These are phyloP conservation scores for Kradibia gibbosae DNA, from an alignment of 1,140 invertebrate species.

Conservation along the genomic window DNA sequence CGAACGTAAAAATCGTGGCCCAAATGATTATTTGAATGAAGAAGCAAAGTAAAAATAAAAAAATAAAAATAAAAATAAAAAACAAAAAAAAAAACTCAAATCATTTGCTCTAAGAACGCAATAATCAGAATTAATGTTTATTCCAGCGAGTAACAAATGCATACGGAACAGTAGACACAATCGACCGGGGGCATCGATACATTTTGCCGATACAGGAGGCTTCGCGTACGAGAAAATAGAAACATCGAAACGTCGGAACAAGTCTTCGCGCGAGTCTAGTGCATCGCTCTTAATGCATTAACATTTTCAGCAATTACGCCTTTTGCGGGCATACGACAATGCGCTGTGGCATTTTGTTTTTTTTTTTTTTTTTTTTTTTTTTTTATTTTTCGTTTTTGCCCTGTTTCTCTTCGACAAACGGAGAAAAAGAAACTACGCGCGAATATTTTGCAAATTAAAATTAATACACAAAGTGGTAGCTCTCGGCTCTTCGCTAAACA, in stretches of 20 bases:
- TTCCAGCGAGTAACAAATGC: too few species aligned
- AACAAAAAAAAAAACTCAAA: too few species aligned
- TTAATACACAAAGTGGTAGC: background rate
- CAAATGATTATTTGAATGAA: too few species aligned
- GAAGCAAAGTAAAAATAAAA: too few species aligned
- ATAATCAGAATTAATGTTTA: too few species aligned
- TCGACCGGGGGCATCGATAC: background rate
- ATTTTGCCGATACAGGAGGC: background rate
- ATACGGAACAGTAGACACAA: too few species aligned
- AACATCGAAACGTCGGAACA: background rate
- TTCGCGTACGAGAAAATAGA: background rate
- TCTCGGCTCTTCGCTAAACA: too few species aligned
- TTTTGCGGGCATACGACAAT: background rate
- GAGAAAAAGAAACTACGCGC: background rate
- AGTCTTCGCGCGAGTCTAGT: background rate
- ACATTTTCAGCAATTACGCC: background rate
- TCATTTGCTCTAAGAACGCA: too few species aligned
- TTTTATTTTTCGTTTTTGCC: too few species aligned
- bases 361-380: too few species aligned
- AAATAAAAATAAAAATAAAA: too few species aligned
- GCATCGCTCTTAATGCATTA: background rate
- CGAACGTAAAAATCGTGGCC: background rate
- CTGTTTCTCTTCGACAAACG: too few species aligned
- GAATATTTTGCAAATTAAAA: constrained; percentile 23
- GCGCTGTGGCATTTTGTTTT: background rate